A percentile compares a stretch with the other conserved stretches of the same genome.
Evolutionary conservation across 2,888 invertebrate genomes (phyloP).

Genomic region (Dioctria linearis): DNA sequence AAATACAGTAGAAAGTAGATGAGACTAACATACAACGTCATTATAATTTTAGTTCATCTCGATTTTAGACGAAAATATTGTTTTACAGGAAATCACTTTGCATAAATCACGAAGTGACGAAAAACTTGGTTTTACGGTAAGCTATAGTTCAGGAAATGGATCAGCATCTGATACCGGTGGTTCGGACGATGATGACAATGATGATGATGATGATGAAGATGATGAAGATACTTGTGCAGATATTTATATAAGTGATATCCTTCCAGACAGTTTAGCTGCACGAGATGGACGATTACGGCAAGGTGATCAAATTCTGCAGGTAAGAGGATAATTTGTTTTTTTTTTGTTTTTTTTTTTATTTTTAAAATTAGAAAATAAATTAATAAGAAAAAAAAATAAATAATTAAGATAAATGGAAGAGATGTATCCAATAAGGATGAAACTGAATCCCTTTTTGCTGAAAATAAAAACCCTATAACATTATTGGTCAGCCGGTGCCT

Average conservation of each 20-base stretch:
- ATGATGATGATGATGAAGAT: constrained; percentile 68
- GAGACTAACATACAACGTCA: too few species aligned
- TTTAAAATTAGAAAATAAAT: neutral
- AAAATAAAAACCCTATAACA: constrained; percentile 73
- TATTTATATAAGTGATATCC: constrained; percentile 77
- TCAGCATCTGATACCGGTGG: constrained; percentile 55
- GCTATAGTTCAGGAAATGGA: constrained; percentile 74
- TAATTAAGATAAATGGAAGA: constrained; percentile 72
- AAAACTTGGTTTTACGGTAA: constrained; percentile 77
- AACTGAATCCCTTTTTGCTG: constrained; percentile 73
- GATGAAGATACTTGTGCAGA: constrained; percentile 73
- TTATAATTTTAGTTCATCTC: neutral
- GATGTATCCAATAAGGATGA: constrained; percentile 74
- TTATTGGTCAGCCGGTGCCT: constrained; percentile 74
- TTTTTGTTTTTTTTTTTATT: neutral
- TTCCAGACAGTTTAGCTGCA: constrained; percentile 73
- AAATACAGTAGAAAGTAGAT: too few species aligned
- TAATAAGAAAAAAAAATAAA: neutral
- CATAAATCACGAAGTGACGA: constrained; percentile 73
- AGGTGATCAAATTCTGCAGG: constrained; percentile 75
- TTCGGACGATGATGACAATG: constrained; percentile 69
- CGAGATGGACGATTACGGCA: constrained; percentile 73
- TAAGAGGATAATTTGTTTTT: constrained; percentile 61
- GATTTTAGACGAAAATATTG: neutral
- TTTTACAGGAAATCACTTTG: constrained; percentile 75